Conservation (phyloP, 2,888 invertebrate species). For the Diplolepis rosae region DNA sequence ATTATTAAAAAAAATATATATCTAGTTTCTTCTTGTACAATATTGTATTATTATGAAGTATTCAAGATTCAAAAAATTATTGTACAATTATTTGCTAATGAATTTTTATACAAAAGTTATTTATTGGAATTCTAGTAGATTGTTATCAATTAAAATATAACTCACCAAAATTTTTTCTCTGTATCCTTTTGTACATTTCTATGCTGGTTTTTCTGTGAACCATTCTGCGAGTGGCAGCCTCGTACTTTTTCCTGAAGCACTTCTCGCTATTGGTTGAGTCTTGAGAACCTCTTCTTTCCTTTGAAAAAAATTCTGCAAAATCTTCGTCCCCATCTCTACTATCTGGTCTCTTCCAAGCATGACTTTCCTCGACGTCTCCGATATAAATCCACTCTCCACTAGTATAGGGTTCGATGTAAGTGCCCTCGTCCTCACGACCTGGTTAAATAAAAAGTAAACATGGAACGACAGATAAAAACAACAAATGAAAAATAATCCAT, state of each 20-base stretch:
- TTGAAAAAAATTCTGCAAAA: constrained; percentile 56
- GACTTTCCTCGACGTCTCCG: constrained; percentile 82
- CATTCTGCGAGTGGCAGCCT: constrained; percentile 90
- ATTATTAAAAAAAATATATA: too few relatives aligned
- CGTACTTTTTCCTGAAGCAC: constrained; percentile 89
- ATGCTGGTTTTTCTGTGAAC: constrained; percentile 92
- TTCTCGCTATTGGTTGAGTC: constrained; percentile 87
- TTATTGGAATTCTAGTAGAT: constrained; percentile 7
- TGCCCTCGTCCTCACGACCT: constrained; percentile 80
- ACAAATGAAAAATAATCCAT: background rate
- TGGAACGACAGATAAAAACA: too few relatives aligned
- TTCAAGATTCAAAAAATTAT: too few relatives aligned
- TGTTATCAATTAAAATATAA: constrained; percentile 40
- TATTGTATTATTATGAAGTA: too few relatives aligned
- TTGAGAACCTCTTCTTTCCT: constrained; percentile 75
- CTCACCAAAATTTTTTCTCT: constrained; percentile 90
- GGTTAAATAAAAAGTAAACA: constrained; percentile 5
- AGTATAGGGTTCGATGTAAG: constrained; percentile 85
- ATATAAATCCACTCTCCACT: constrained; percentile 85
- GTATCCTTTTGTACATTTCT: constrained; percentile 90
- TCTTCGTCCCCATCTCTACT: constrained; percentile 72
- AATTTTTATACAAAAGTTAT: too few relatives aligned
- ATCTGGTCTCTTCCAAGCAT: constrained; percentile 78
- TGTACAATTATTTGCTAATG: too few relatives aligned
- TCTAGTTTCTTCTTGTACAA: too few relatives aligned